phyloP scores from a whole-genome alignment of 2,888 invertebrate species.

The Ashinkailepas kermadecensis region DNA sequence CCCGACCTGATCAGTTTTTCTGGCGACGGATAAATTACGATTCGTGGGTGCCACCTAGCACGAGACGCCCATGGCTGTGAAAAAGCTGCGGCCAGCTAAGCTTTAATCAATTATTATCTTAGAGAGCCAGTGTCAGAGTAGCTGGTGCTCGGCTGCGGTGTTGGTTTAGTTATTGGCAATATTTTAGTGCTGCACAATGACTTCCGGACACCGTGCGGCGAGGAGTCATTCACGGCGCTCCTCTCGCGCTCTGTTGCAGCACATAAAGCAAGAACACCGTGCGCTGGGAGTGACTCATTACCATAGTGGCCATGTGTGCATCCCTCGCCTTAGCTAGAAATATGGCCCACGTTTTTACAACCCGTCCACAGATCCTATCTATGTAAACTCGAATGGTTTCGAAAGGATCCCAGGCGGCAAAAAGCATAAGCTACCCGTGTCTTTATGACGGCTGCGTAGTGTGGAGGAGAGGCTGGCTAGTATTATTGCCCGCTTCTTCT shows the following conservation, averaged over 20 bases:
- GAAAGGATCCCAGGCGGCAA: neutral
- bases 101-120: neutral
- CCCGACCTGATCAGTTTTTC: neutral
- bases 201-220: too few species aligned
- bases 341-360: slow-evolving; percentile 1
- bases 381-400: slow-evolving; percentile 5
- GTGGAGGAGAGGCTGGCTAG: neutral
- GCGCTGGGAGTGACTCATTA: neutral
- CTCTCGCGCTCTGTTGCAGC: too few species aligned
- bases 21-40: slow-evolving; percentile 8
- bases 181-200: too few species aligned
- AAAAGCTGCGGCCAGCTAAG: neutral
- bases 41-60: slow-evolving; percentile 10
- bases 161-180: neutral
- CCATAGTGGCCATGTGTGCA: neutral
- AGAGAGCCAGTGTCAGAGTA: neutral
- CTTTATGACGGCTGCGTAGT: slow-evolving; percentile 11
- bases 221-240: too few species aligned
- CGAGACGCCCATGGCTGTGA: neutral
- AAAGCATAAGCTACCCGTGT: neutral
- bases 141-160: neutral
- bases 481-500: too few species aligned
- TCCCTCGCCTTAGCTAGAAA: neutral
- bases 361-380: slow-evolving; percentile 1
- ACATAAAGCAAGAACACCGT: neutral